These are phyloP conservation scores for Pocillopora meandrina DNA, from an alignment of 92 coral and sea anemone species.

Conservation along the genomic window DNA sequence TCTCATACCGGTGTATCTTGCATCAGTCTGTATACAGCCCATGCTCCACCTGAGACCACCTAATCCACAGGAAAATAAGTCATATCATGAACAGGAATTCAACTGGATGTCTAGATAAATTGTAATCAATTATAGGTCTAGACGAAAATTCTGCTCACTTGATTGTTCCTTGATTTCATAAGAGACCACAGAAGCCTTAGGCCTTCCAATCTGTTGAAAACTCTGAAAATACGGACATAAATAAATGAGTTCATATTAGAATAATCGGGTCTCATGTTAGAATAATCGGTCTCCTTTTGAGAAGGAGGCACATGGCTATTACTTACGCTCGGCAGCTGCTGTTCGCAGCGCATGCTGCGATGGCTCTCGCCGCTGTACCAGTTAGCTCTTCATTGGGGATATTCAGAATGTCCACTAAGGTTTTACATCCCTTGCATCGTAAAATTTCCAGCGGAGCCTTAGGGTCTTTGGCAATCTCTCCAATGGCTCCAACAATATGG, in stretches of 20 bases:
- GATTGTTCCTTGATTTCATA: constrained; percentile 75
- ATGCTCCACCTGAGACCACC: constrained; percentile 68
- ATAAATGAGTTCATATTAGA: not conserved
- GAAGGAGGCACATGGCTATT: not conserved
- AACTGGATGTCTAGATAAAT: not conserved
- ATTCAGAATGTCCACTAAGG: constrained; percentile 68
- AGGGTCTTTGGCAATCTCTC: constrained; percentile 80
- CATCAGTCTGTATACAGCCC: constrained; percentile 87
- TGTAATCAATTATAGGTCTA: too few species aligned
- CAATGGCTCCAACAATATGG: constrained; percentile 86
- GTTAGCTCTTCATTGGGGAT: constrained; percentile 82
- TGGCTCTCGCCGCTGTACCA: constrained; percentile 78
- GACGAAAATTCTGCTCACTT: constrained; percentile 36
- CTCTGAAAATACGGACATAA: constrained; percentile 40
- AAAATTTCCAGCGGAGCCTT: constrained; percentile 69
- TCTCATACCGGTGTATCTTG: constrained; percentile 80
- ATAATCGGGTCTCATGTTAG: too few species aligned
- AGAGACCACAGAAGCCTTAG: constrained; percentile 89
- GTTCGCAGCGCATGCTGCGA: constrained; percentile 76
- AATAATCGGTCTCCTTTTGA: too few species aligned
- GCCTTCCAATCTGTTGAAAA: constrained; percentile 83
- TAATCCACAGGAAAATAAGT: not conserved
- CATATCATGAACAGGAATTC: not conserved
- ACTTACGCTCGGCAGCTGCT: constrained; percentile 77
- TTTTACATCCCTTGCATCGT: constrained; percentile 82